These are phyloP conservation scores for Blera fallax DNA, from an alignment of 2,888 invertebrate species.

Conservation along the genomic window DNA sequence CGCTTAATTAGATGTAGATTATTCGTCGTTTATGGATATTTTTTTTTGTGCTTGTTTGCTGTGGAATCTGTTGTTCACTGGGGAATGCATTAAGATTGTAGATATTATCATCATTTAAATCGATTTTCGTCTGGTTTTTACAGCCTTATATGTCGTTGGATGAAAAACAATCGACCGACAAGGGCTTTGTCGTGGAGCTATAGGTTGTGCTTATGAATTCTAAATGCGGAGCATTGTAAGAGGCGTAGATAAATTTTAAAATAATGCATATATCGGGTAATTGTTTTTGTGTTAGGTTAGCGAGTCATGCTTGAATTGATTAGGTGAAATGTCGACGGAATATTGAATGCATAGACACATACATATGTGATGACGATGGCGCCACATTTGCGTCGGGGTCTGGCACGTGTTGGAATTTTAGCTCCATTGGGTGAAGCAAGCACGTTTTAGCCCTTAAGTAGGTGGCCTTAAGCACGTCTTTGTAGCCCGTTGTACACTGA, in stretches of 20 bases:
- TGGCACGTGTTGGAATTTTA: neutral
- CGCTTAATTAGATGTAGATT: constrained; percentile 42
- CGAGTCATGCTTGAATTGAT: neutral
- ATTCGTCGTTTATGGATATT: neutral
- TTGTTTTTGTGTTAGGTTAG: neutral
- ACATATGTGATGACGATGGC: neutral
- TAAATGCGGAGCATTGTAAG: neutral
- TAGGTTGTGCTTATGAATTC: neutral
- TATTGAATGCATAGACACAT: neutral
- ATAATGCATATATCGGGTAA: neutral
- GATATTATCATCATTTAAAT: neutral
- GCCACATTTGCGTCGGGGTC: neutral
- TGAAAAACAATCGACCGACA: neutral
- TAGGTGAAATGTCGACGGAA: neutral
- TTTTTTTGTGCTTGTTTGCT: neutral
- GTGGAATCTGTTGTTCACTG: neutral
- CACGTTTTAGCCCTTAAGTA: neutral
- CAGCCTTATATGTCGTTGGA: neutral
- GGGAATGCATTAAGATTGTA: neutral
- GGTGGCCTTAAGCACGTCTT: no score
- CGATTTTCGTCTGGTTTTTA: neutral
- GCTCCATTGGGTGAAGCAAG: neutral
- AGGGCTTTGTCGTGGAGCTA: neutral
- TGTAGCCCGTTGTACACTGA: no score
- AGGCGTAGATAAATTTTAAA: neutral